These are phyloP conservation scores for Galagoides demidoff DNA, from an alignment of 2,797 vertebrate genomes.

Conservation along the genomic window DNA sequence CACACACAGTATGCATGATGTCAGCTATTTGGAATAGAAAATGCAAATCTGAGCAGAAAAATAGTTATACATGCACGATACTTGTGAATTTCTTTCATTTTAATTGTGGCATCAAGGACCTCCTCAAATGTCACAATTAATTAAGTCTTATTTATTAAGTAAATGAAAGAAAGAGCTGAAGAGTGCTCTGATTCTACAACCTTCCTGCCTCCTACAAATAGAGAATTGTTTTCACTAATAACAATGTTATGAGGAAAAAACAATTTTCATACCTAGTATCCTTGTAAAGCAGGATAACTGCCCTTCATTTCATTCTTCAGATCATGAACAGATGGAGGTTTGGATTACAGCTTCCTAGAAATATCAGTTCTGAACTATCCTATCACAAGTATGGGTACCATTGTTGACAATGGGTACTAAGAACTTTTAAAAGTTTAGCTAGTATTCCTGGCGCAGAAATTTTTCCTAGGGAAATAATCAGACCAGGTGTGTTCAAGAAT, in stretches of 20 bases:
- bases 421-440: neutral
- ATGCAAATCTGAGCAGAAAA: neutral
- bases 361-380: neutral
- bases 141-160: slow-evolving; percentile 58
- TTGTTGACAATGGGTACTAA: neutral
- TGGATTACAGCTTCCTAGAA: neutral
- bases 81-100: neutral
- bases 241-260: neutral
- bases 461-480: slow-evolving; percentile 24
- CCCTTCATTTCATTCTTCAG: neutral
- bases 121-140: slow-evolving; percentile 61
- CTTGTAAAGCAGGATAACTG: neutral
- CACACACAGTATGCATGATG: neutral
- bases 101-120: slow-evolving; percentile 4
- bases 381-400: neutral
- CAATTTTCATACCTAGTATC: neutral
- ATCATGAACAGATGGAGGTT: neutral
- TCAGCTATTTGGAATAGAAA: neutral
- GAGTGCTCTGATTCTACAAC: slow-evolving; percentile 15
- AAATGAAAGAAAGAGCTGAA: slow-evolving; percentile 73
- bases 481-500: neutral
- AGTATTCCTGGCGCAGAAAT: neutral
- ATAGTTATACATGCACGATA: neutral
- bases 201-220: neutral
- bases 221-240: neutral